Evolutionary conservation across 2,113 vertebrate genomes (phyloP), one percentile per base, ranked within the genome.

Genomic region (Archilochus colubris): DNA sequence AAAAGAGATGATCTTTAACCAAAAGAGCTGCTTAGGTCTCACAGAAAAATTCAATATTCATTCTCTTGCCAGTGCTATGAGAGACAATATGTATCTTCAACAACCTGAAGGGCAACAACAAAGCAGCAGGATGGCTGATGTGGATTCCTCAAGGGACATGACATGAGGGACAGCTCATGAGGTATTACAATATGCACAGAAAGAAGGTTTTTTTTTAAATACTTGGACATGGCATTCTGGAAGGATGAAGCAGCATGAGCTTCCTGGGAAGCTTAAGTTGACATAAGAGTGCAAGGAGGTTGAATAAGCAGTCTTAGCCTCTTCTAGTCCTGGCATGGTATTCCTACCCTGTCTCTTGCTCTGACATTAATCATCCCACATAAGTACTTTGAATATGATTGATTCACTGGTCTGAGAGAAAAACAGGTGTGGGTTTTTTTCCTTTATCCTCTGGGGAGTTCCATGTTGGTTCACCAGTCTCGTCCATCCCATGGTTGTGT

Each of bases 371-470:
- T 72, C 48, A 68, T 54, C 38, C 10, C 15, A 44, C 7, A 77
- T 44, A 75, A 28, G 18, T 27, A 38, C 11, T 77, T 67, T 77
- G 24, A 82, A 48, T 76, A 36, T 43, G 22, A 31, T 28, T 57
- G 64, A 57, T 14, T 62, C 36, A 28, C 2, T 23, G 33, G 18
- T 20, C n/a, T 73, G 19, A 76, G 62, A 72, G 30, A 40, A 78
- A 74, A 87, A 18, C 3, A 38, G 11, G 2, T 30, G 15, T 19
- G 15, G 3, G 1, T 12, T 8, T 3, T 6, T 33, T 11, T 16
- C 5, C 1, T 55, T 44, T 54, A 33, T 28, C 9, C 8, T 82
- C 46, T 46, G 17, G 25, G 3, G 10, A 44, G 12, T 74, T 83
- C 10, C 4, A 2, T 31, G 23, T 73, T 70, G 17, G 23, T 87